Conservation (phyloP, 2,113 vertebrate species). For the Austrofundulus limnaeus region DNA sequence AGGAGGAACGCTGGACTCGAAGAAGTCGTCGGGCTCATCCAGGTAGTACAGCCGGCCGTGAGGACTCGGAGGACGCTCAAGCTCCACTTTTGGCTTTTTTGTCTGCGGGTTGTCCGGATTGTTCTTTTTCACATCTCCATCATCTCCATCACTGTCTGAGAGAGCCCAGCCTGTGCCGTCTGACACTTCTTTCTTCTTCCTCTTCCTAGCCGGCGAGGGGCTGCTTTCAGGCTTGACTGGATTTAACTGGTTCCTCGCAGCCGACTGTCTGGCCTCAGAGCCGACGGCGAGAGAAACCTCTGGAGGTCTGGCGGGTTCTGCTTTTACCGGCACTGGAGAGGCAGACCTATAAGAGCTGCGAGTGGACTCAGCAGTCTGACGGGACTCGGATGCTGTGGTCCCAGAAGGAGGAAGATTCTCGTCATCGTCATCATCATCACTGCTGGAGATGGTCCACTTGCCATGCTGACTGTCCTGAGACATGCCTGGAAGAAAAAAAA, state of each 20-base stretch:
- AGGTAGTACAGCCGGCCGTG: conserved; percentile 63
- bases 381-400: conserved; percentile 9
- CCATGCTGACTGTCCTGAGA: conserved; percentile 87
- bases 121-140: conserved; percentile 34
- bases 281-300: conserved; percentile 60
- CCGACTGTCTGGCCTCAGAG: conserved; percentile 84
- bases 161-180: conserved; percentile 89
- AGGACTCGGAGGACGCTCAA: conserved; percentile 56
- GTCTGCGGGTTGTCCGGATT: conserved; percentile 40
- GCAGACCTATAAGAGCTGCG: conserved; percentile 4
- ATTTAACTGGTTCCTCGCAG: conserved; percentile 76
- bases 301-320: conserved; percentile 46
- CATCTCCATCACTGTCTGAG: conserved; percentile 88
- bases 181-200: conserved; percentile 70
- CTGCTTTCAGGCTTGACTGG: conserved; percentile 71
- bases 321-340: conserved; percentile 46
- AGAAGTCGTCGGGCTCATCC: conserved; percentile 77
- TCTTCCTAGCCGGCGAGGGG: conserved; percentile 71
- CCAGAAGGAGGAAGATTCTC: conserved; percentile 60
- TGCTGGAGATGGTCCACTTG: conserved; percentile 92
- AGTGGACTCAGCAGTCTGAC: conserved; percentile 1
- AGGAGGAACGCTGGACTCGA: conserved; percentile 81
- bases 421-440: conserved; percentile 88
- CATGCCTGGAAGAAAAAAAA: conserved; percentile 64
- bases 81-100: conserved; percentile 65